phyloP scores from a whole-genome alignment of 2,113 vertebrate species.

The Dicentrarchus labrax region DNA sequence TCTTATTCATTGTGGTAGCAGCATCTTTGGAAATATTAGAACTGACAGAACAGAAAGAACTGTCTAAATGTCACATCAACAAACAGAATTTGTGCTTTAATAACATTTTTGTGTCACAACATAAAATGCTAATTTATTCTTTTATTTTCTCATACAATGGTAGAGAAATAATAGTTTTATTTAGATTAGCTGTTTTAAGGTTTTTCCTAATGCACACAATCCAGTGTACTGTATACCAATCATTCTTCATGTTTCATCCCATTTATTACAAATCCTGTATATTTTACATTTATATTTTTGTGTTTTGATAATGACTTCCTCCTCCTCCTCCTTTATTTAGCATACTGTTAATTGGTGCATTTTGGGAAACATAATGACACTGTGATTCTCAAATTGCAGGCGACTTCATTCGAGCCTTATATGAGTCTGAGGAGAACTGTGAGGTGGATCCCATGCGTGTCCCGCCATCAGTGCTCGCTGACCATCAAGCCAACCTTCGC shows the following conservation, averaged over 20 bases:
- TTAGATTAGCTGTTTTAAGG: background rate
- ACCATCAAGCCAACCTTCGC: slow-evolving; percentile 97
- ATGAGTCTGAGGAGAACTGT: slow-evolving; percentile 98
- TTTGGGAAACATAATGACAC: background rate
- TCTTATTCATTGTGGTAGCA: background rate
- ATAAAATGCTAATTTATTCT: slow-evolving; percentile 2
- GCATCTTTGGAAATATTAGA: background rate
- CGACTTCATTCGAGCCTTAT: slow-evolving; percentile 98
- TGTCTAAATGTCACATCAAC: slow-evolving; percentile 27
- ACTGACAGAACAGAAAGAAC: too few species aligned
- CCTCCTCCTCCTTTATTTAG: background rate
- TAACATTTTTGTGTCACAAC: background rate
- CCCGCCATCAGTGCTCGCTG: slow-evolving; percentile 91
- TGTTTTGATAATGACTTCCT: background rate
- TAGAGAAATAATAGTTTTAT: background rate
- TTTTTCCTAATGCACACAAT: slow-evolving; percentile 12
- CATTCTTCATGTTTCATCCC: background rate
- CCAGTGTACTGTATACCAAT: background rate
- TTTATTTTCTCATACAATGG: slow-evolving; percentile 4
- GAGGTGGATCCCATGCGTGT: slow-evolving; percentile 98
- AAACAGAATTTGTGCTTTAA: slow-evolving; percentile 2
- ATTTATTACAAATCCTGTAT: slow-evolving; percentile 5
- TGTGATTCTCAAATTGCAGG: slow-evolving; percentile 78
- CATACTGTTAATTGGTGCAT: background rate
- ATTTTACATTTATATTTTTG: background rate